Base-by-base conservation (phyloP, 2,113 vertebrate species). In the Sterna hirundo region DNA sequence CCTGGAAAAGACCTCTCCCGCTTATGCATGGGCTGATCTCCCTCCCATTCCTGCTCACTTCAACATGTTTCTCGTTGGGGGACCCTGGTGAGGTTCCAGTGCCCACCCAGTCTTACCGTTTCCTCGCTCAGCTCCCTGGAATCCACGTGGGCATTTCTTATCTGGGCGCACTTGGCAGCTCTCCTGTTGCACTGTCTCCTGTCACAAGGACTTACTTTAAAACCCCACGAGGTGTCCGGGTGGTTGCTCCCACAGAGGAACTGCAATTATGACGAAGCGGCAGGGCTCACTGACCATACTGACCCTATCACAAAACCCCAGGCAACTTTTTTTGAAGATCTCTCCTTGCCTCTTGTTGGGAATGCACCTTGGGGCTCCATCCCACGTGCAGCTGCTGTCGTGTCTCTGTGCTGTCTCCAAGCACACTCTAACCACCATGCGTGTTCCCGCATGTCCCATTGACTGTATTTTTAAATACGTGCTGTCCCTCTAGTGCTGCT, bases 101-200 rank as follows among this genome's bases (percentile, higher is more conserved):
- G 47, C 66, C 54, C 26, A 11, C 18, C 6, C n/a, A 8, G 21
- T 42, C n/a, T 82, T 32, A 10, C 46, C 2, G 3, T 22, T 52
- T 38, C 64, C 44, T 47, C 2, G 0, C 29, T 34, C 46, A 34
- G 16, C 46, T 36, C 2, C 13, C 44, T 22, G 57, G 57, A 27
- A 8, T 34, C 57, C 42, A 0, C 0, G 1, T 25, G 47, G 14
- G 12, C 8, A 1, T 36, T 61, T 30, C 20, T 49, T 18, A 5
- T 5, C 11, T 23, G n/a, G 44, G n/a, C 19, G 11, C 30, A 9
- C 38, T 49, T 34, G n/a, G 61, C 79, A 25, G 10, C 69, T 49
- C 27, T 54, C 6, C 1, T 30, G 47, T 38, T 16, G 60, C 27
- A 16, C 23, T 40, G 26, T 27, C 40, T 83, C 32, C 54, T 36